Evolutionary conservation across 2,888 invertebrate genomes (phyloP).

Genomic region (Onthophagus sagittarius): DNA sequence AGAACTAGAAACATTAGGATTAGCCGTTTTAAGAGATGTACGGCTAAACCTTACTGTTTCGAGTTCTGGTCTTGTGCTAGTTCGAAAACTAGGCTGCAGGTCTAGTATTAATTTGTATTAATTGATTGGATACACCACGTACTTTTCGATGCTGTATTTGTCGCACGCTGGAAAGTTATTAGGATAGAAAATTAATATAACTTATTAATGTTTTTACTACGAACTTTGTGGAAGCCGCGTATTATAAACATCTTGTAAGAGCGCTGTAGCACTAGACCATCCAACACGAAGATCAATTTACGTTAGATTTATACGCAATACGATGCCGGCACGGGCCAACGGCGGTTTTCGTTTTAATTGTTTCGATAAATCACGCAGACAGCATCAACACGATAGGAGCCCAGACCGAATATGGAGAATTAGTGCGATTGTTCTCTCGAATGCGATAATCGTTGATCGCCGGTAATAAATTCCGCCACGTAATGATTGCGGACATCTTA

Average conservation of each 20-base stretch:
- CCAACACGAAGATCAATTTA: neutral
- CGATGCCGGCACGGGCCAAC: neutral
- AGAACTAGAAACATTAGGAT: no score
- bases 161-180: no score
- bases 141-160: no score
- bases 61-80: no score
- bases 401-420: neutral
- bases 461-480: neutral
- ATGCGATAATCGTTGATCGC: neutral
- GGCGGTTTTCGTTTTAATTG: neutral
- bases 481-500: neutral
- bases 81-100: no score
- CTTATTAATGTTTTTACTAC: no score
- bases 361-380: neutral
- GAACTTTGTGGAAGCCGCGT: no score
- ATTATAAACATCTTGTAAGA: neutral
- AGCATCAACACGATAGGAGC: neutral
- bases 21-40: no score
- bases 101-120: no score
- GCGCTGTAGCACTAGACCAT: neutral
- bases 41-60: no score
- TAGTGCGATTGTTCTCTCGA: neutral
- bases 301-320: neutral
- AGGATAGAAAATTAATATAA: no score
- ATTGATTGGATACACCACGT: no score